Base-by-base conservation (phyloP, 2,797 vertebrate species). In the Poliocrania exsul region DNA sequence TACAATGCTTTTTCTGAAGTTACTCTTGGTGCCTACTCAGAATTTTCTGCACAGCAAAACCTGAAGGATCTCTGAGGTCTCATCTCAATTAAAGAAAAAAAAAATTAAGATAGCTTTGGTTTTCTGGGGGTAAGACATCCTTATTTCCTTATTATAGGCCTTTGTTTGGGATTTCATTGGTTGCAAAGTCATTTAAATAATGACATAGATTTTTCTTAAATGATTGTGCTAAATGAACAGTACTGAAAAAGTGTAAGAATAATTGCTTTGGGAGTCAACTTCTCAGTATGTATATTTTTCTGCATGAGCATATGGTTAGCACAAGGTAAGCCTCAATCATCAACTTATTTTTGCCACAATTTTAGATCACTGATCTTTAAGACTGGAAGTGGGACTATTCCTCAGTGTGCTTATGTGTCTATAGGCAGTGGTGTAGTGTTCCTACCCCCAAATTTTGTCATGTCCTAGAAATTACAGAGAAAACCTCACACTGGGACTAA, bases 341-440 rank as follows among this genome's bases (percentile, higher is more conserved):
- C 44, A 74, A 51, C 0, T 47, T 25, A 15, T 14, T 66, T 0
- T 16, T 54, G n/a, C 8, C 58, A 62, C 10, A 67, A 40, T 38
- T 86, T 70, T 82, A 62, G 25, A 31, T n/a, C 35, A 25, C 9
- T 54, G 74, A 33, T 17, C 16, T 62, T 8, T 47, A 38, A 69
- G 47, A 23, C 23, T 58, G 35, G 46, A 60, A 85, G 4, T 21
- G 19, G 21, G 3, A 9, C n/a, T 18, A 17, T 35, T 4, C 16
- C 5, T 14, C 4, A 1, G 3, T 18, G 13, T 2, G 46, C 0
- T 31, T 70, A 14, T 56, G 3, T 51, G 35, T 51, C 44, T 46
- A 3, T 0, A 0, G 44, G 28, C 35, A 54, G 10, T 7, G 16
- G 2, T 37, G 10, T 10, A 18, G 16, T 40, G 37, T 13, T 90